Percentiles rank a stretch among this genome's conserved stretches.
phyloP scores from a whole-genome alignment of 2,113 vertebrate genomes.

The Mungos mungo region DNA sequence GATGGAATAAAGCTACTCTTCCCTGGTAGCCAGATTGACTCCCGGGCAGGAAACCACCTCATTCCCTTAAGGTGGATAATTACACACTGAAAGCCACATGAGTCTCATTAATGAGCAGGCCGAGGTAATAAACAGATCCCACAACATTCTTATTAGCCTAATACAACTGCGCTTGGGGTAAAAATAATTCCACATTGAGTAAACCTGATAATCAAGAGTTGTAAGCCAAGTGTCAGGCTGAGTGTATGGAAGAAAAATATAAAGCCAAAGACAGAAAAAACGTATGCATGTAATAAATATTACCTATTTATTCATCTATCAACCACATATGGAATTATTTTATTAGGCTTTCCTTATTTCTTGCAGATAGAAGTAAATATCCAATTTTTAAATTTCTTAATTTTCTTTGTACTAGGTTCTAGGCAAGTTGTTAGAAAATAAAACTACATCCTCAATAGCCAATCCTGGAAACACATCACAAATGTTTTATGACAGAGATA shows the following conservation, averaged over 20 bases:
- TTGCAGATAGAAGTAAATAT: not conserved
- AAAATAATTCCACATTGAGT: conserved; percentile 45
- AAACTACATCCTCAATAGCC: not conserved
- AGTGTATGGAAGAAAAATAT: not conserved
- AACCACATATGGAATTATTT: not conserved
- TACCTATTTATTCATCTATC: not conserved
- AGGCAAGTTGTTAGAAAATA: conserved; percentile 25
- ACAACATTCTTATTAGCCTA: conserved; percentile 61
- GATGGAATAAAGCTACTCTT: conserved; percentile 37
- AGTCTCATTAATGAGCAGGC: conserved; percentile 63
- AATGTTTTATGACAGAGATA: conserved; percentile 22
- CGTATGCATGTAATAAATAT: not conserved
- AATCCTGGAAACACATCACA: not conserved
- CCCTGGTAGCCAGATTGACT: conserved; percentile 38
- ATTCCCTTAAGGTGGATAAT: conserved; percentile 66
- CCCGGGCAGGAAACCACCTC: conserved; percentile 46
- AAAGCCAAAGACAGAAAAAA: not conserved
- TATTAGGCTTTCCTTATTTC: not conserved
- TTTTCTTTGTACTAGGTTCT: not conserved
- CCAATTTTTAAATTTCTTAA: conserved; percentile 13
- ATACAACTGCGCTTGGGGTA: conserved; percentile 29
- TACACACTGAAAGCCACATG: conserved; percentile 31
- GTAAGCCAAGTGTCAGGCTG: not conserved
- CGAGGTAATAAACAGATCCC: conserved; percentile 48
- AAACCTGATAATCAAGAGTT: conserved; percentile 47